These are phyloP conservation scores for Cryptus armator DNA, from an alignment of 2,888 invertebrate species.

Conservation along the genomic window DNA sequence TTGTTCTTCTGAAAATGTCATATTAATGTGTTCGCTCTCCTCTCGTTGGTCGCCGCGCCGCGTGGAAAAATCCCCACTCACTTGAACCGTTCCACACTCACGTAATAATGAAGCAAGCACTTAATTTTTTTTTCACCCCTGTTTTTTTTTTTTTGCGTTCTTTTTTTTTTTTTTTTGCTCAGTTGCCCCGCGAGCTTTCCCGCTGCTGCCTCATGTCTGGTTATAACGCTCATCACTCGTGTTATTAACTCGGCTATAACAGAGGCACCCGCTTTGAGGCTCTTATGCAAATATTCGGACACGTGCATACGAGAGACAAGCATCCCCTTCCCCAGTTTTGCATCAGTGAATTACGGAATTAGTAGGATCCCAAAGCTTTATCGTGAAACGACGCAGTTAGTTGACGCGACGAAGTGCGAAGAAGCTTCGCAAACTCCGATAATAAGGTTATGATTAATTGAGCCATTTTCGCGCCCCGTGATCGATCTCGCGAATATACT, in stretches of 20 bases:
- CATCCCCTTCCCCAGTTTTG: background rate
- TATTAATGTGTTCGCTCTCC: constrained; percentile 48
- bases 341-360: constrained; percentile 29
- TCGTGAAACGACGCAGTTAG: background rate
- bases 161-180: background rate
- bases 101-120: constrained; percentile 61
- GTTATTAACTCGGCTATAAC: background rate
- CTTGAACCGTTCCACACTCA: constrained; percentile 39
- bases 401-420: background rate
- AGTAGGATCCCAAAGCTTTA: background rate
- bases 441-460: constrained; percentile 3
- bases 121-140: constrained; percentile 42
- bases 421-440: background rate
- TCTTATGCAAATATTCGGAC: constrained; percentile 30
- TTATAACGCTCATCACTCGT: background rate
- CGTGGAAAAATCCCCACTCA: constrained; percentile 27
- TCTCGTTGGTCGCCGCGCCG: constrained; percentile 17
- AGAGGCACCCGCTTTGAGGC: background rate
- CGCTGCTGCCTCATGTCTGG: background rate
- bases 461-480: background rate
- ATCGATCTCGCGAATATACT: no score
- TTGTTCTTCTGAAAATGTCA: constrained; percentile 43
- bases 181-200: background rate
- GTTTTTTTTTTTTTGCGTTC: background rate
- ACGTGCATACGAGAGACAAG: background rate